A percentile compares a stretch with the other conserved stretches of the same genome.
phyloP scores from a whole-genome alignment of 2,113 vertebrate genomes.

The Ictidomys tridecemlineatus region DNA sequence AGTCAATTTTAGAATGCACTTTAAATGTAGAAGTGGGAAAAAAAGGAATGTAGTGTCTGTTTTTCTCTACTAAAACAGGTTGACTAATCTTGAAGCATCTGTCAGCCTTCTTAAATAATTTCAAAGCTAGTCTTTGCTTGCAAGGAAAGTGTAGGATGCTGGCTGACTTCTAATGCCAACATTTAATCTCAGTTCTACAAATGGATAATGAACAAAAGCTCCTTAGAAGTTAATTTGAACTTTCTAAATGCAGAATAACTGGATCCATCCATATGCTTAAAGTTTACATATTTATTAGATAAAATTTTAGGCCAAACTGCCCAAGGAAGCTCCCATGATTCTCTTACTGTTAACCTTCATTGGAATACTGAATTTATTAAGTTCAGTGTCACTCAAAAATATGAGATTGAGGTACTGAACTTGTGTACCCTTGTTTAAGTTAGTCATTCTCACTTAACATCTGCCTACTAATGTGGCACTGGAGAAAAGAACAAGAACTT shows the following conservation, averaged over 20 bases:
- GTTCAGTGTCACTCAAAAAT: neutral
- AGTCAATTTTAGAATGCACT: slow-evolving; percentile 63
- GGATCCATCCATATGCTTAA: neutral
- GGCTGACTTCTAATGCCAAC: slow-evolving; percentile 17
- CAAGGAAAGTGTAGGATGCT: neutral
- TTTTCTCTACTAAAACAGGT: slow-evolving; percentile 51
- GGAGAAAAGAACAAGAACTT: neutral
- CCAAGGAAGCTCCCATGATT: neutral
- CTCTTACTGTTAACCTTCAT: neutral
- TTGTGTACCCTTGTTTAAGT: neutral
- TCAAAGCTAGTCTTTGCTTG: slow-evolving; percentile 42
- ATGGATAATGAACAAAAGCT: slow-evolving; percentile 25
- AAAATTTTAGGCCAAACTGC: neutral
- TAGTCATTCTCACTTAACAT: neutral
- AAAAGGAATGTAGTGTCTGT: slow-evolving; percentile 20
- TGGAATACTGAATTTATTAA: no score
- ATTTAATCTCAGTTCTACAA: slow-evolving; percentile 27
- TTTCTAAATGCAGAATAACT: neutral
- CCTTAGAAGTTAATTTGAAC: slow-evolving; percentile 21
- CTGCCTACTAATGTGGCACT: neutral
- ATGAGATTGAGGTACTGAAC: neutral
- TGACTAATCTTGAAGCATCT: slow-evolving; percentile 66
- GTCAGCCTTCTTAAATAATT: slow-evolving; percentile 66
- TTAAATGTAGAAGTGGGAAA: slow-evolving; percentile 37
- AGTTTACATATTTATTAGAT: slow-evolving; percentile 7